Base-by-base conservation (phyloP, 2,113 vertebrate genomes). In the Myxocyprinus asiaticus region DNA sequence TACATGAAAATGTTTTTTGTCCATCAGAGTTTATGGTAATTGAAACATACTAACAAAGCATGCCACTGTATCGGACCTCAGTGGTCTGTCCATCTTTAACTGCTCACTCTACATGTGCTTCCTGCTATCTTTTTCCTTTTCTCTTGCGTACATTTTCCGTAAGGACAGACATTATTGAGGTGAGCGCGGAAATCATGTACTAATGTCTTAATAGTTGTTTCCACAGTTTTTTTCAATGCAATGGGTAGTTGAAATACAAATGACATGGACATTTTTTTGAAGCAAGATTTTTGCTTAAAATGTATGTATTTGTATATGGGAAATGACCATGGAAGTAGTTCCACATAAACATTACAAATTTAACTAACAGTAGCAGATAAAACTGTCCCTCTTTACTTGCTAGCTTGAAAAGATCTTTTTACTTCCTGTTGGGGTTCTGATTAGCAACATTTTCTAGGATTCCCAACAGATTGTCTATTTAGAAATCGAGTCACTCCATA, bases 141-240 rank as follows among this genome's bases (percentile, higher is more conserved):
- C 86, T 93, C 88, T 94, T 81, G 90, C 85, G 87, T 88, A 81
- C 90, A 93, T 93, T 91, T 93, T 93, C 94, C 92, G 77, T 87
- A 91, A 88, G 97, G 96, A 97, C 96, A 98, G 98, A 95, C 94
- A 77, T 92, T 98, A 90, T 92, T 97, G 87, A 98, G 98, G 98
- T 99, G 96, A 98, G 98, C 93, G 79, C 64, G 67, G 56, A 17
- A 48, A 84, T 78, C 15, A 10, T 9, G 56, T 67, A 51, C 22
- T 12, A 7, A 66, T 66, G n/a, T 76, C 42, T 51, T 61, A 53
- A 47, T 15, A 7, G 58, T 9, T 4, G n/a, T 73, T 33, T 45
- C 12, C 47, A 64, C 51, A 5, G 14, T 58, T 11, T 6, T 65
- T 51, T 43, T 15, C n/a, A 65, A 33, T 66, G 14, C 6, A n/a